Conservation (phyloP, 2,888 invertebrate species). For the Dysmachus trigonus region DNA sequence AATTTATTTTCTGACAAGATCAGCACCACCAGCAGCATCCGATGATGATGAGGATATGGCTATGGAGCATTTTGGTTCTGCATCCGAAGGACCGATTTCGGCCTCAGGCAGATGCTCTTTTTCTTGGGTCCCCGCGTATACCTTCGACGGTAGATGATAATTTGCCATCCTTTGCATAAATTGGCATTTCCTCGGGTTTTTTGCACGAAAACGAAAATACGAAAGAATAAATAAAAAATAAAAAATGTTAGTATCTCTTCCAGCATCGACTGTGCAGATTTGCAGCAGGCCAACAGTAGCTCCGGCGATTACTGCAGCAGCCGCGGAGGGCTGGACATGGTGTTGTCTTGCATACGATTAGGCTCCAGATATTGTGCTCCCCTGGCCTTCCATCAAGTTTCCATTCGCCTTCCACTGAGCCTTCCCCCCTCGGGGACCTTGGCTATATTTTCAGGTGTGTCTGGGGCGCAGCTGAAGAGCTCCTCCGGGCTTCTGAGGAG, state of each 20-base stretch:
- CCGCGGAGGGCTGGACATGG: neutral
- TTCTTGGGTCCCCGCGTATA: neutral
- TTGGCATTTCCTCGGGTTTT: conserved; percentile 19
- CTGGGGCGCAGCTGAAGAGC: neutral
- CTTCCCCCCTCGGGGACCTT: neutral
- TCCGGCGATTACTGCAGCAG: conserved; percentile 11
- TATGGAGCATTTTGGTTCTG: neutral
- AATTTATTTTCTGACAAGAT: conserved; percentile 39
- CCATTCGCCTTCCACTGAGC: neutral
- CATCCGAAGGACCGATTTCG: conserved; percentile 15
- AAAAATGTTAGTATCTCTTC: neutral
- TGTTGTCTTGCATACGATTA: conserved; percentile 18
- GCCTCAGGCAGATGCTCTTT: conserved; percentile 16
- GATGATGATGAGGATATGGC: conserved; percentile 28
- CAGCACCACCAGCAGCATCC: neutral
- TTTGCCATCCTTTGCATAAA: conserved; percentile 36
- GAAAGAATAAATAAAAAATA: neutral
- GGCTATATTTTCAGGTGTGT: conserved; percentile 23
- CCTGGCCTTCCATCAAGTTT: no score
- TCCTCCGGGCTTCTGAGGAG: neutral
- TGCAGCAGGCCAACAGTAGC: conserved; percentile 15
- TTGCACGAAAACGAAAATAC: neutral
- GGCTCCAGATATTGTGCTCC: conserved; percentile 9
- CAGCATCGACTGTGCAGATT: neutral
- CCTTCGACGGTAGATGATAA: conserved; percentile 23